Base-by-base conservation (phyloP, 1,140 invertebrate genomes). In the Drosophila bifasciata region DNA sequence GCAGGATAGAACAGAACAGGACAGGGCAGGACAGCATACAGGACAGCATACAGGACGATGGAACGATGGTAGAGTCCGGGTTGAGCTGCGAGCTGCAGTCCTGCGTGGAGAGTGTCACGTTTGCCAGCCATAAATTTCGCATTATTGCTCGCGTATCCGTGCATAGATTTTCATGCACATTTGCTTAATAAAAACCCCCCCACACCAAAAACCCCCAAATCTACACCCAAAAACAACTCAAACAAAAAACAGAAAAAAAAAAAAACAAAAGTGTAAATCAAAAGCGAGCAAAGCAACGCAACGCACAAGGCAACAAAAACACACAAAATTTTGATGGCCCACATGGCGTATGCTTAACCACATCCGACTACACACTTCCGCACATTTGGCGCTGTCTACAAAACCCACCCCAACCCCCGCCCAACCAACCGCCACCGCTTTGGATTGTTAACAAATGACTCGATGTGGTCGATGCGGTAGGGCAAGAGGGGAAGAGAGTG, bases 301-400 rank as follows among this genome's bases (percentile, higher is more conserved):
- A n/a, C n/a, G n/a, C n/a, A n/a, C n/a, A 15, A 61, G 59, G 55
- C 53, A 60, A 76, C 68, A 79, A 67, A 76, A 63, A 51, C 64
- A 75, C 68, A 46, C 64, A 75, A 69, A 46, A 86, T 86, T 83
- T 88, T 88, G 83, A 79, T 88, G 83, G 78, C 64, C 83, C 77
- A 79, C 83, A 88, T 88, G 83, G 83, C 83, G 83, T 88, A 88
- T 88, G 78, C 83, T 88, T 88, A 88, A 88, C 83, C 83, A 72
- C 83, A 88, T 88, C 83, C 83, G 75, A 88, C 83, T 88, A 81
- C 83, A 86, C 79, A 88, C 83, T 88, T 88, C 83, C 83, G 83
- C 84, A 75, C 83, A 88, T 88, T 88, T 88, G 83, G 83, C 79
- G 83, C 76, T 88, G 76, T 50, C 66, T 5, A 8, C 2, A n/a